A percentile compares a stretch with the other conserved stretches of the same genome.
Conservation (phyloP, 2,888 invertebrate genomes). For the Melinopterus prodromus region DNA sequence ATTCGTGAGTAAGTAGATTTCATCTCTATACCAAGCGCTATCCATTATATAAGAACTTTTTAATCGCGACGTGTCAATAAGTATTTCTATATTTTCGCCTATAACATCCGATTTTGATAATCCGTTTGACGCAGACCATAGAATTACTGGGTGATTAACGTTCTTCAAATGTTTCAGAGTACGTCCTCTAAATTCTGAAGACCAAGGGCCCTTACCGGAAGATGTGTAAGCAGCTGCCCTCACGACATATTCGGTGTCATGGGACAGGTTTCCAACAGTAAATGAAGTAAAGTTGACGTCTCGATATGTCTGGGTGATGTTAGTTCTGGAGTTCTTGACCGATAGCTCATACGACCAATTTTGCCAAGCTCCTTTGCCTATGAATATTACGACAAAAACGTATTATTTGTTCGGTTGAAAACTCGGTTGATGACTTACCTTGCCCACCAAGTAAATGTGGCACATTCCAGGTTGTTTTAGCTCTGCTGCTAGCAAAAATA, state of each 20-base stretch:
- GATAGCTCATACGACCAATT: conserved; percentile 83
- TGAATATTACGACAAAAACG: conserved; percentile 29
- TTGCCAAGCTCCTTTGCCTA: conserved; percentile 67
- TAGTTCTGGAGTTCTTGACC: conserved; percentile 65
- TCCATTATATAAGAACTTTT: conserved; percentile 72
- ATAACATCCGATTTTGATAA: conserved; percentile 83
- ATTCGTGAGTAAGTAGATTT: conserved; percentile 78
- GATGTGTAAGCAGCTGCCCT: conserved; percentile 81
- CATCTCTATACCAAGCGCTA: conserved; percentile 80
- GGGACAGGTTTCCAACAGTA: conserved; percentile 73
- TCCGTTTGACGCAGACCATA: conserved; percentile 81
- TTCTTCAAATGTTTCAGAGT: conserved; percentile 66
- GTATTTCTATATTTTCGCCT: conserved; percentile 76
- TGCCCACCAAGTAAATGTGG: conserved; percentile 81
- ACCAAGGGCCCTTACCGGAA: conserved; percentile 83
- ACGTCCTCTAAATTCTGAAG: conserved; percentile 75
- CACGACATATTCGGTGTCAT: conserved; percentile 79
- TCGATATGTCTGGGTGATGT: conserved; percentile 58
- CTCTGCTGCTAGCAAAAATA: conserved; percentile 77
- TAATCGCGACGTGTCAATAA: conserved; percentile 70
- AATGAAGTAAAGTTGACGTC: conserved; percentile 69
- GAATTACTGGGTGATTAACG: conserved; percentile 68
- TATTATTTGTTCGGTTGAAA: conserved; percentile 46
- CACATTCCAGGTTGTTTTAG: conserved; percentile 82
- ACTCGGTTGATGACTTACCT: conserved; percentile 55